A percentile compares a stretch with the other conserved stretches of the same genome.
These are phyloP conservation scores for Chesias legatella DNA, from an alignment of 2,888 invertebrate species.

Conservation along the genomic window DNA sequence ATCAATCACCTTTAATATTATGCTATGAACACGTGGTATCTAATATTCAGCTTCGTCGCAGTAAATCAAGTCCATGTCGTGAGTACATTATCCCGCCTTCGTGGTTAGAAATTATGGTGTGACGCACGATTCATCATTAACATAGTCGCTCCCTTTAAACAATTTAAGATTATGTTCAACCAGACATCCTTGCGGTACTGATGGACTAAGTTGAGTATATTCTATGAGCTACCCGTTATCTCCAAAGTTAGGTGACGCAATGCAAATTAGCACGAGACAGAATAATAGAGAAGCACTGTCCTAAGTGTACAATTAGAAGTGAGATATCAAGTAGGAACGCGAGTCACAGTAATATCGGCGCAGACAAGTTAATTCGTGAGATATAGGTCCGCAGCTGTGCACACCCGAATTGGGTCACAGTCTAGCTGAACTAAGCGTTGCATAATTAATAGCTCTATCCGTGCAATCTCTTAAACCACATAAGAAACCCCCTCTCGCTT, in stretches of 20 bases:
- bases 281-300: too few species aligned
- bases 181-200: neutral
- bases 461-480: constrained; percentile 49
- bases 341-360: constrained; percentile 30
- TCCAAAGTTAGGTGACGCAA: constrained; percentile 4
- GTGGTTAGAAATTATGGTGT: too few species aligned
- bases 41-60: too few species aligned
- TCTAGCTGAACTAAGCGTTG: constrained; percentile 51
- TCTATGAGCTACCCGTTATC: constrained; percentile 5
- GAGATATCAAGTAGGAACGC: constrained; percentile 15
- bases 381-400: constrained; percentile 42
- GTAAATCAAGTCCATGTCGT: too few species aligned
- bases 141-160: too few species aligned
- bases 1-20: too few species aligned
- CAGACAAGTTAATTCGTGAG: constrained; percentile 35
- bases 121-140: too few species aligned
- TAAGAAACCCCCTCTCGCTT: constrained; percentile 35
- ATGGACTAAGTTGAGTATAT: constrained; percentile 2
- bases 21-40: too few species aligned
- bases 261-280: constrained; percentile 2
- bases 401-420: constrained; percentile 56
- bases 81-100: too few species aligned
- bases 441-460: constrained; percentile 60
- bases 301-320: constrained; percentile 9
- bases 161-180: too few species aligned